These are phyloP conservation scores for Cosmia pyralina DNA, from an alignment of 2,888 invertebrate species.

Conservation along the genomic window DNA sequence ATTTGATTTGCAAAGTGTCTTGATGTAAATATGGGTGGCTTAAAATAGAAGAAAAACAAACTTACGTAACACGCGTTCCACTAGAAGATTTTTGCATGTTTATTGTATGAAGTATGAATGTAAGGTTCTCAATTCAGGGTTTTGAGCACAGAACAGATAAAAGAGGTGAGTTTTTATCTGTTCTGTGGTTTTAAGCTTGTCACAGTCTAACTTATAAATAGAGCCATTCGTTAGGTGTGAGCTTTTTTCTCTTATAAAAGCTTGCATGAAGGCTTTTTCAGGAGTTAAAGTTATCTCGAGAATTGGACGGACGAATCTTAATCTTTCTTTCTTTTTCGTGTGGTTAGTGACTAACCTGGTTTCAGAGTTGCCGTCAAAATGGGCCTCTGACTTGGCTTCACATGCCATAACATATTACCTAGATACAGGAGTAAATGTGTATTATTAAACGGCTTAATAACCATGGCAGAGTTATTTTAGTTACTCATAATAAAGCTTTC, in stretches of 20 bases:
- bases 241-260: neutral
- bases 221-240: neutral
- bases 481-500: neutral
- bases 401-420: no score
- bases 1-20: neutral
- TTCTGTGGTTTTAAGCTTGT: no score
- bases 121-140: neutral
- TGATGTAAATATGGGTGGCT: neutral
- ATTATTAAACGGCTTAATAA: neutral
- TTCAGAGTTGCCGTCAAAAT: no score
- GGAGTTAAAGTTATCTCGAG: neutral
- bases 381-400: no score
- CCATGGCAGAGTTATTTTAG: neutral
- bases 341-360: no score
- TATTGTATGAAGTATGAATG: neutral
- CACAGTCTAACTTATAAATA: neutral
- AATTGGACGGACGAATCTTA: neutral
- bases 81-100: neutral
- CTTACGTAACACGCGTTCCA: neutral
- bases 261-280: neutral
- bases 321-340: no score
- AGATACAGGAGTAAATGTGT: neutral
- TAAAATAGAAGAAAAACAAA: neutral
- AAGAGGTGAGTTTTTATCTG: no score
- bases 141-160: no score